Evolutionary conservation across 35 echinoderm and acorn worm genomes (phyloP).

Genomic region (Hemicentrotus pulcherrimus): DNA sequence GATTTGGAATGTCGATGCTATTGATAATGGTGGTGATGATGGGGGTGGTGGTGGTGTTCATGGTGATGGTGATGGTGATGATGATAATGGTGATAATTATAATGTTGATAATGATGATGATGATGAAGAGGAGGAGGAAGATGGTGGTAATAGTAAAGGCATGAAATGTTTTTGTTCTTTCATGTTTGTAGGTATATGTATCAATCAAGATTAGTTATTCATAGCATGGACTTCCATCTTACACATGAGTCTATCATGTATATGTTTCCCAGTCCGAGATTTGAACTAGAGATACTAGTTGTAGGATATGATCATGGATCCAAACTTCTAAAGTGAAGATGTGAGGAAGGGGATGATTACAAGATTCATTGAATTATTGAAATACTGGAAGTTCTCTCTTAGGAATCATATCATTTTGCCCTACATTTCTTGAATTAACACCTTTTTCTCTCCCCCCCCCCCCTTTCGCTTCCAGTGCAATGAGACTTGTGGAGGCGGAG

Average conservation of each 20-base stretch:
- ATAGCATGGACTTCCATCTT: not conserved
- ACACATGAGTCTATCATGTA: not conserved
- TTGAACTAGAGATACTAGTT: no score
- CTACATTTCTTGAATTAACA: not conserved
- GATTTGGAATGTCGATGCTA: not conserved
- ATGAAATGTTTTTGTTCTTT: not conserved
- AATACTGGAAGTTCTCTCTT: not conserved
- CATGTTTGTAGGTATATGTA: not conserved
- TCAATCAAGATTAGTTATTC: not conserved
- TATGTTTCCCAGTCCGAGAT: not conserved
- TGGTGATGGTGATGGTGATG: not conserved
- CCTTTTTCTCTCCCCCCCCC: no score
- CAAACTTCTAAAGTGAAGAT: no score
- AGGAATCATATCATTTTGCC: not conserved
- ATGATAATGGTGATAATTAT: not conserved
- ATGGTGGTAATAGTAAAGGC: no score
- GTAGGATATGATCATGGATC: no score
- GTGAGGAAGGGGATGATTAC: no score
- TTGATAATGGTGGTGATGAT: no score
- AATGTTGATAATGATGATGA: not conserved
- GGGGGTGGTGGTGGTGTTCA: no score
- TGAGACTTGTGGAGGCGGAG: conserved; percentile 76
- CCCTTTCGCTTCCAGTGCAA: conserved; percentile 70
- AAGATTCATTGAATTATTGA: not conserved
- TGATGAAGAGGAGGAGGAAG: no score